Conservation (phyloP, 2,113 vertebrate genomes). For the Hipposideros armiger region DNA sequence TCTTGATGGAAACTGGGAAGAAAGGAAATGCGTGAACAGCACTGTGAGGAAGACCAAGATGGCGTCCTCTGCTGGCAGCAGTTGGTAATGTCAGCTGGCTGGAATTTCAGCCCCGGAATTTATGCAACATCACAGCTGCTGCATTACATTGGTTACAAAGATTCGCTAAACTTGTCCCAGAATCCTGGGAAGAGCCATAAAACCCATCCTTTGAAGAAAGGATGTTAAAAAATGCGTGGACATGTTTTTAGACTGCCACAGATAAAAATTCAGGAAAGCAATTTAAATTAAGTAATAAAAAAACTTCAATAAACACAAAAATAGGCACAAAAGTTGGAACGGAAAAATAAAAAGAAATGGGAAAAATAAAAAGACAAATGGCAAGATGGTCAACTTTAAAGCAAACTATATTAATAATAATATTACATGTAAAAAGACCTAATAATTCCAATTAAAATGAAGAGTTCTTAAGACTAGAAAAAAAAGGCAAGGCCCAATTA, state of each 20-base stretch:
- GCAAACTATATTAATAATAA: conserved; percentile 5
- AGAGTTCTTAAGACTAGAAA: not conserved
- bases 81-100: not conserved
- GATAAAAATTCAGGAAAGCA: not conserved
- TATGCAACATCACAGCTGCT: not conserved
- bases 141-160: not conserved
- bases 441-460: not conserved
- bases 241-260: not conserved
- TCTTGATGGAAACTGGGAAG: not conserved
- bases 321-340: not conserved
- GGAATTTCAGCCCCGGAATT: conserved; percentile 6
- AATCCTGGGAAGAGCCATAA: not conserved
- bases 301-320: not conserved
- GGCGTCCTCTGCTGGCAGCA: not conserved
- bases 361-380: not conserved
- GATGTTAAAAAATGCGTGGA: not conserved
- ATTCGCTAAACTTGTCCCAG: not conserved
- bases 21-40: not conserved
- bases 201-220: not conserved
- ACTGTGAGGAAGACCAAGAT: accelerated
- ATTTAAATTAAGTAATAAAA: conserved; percentile 2
- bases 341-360: not conserved
- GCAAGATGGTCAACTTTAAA: not conserved
- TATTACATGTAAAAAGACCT: not conserved
- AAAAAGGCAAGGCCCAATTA: not conserved